Evolutionary conservation across 1,140 invertebrate genomes (phyloP).

Genomic region (Drosophila azteca): DNA sequence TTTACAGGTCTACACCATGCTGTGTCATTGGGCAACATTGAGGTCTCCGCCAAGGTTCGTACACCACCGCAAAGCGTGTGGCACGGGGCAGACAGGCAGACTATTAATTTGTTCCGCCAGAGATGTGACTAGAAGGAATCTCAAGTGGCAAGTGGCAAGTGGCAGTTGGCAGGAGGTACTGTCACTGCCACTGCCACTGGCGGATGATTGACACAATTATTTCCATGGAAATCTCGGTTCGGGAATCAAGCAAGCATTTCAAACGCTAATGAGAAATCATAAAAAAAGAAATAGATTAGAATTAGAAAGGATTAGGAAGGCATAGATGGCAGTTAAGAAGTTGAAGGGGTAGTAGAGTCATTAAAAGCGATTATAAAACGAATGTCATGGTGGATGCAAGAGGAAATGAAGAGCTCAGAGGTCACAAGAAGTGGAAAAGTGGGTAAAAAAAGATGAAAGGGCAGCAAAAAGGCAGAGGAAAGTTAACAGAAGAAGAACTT

Average conservation of each 20-base stretch:
- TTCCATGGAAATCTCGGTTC: constrained; percentile 9
- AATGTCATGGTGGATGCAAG: too few relatives aligned
- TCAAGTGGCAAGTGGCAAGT: constrained; percentile 3
- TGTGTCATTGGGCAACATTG: constrained; percentile 84
- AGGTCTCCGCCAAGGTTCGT: constrained; percentile 83
- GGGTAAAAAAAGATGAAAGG: background rate
- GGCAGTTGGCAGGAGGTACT: constrained; percentile 11
- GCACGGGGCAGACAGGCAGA: background rate
- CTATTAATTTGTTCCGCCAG: background rate
- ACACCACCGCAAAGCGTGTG: constrained; percentile 6
- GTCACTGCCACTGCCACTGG: constrained; percentile 1
- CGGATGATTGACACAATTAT: constrained; percentile 46
- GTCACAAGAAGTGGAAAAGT: too few relatives aligned
- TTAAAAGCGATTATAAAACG: constrained; percentile 1
- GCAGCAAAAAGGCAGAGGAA: background rate
- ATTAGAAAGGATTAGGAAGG: constrained; percentile 6
- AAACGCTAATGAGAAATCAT: too few relatives aligned
- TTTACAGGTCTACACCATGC: constrained; percentile 84
- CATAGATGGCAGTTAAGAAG: background rate
- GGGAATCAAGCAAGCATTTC: too few relatives aligned
- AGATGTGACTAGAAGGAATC: constrained; percentile 9
- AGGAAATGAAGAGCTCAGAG: background rate
- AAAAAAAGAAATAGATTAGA: background rate
- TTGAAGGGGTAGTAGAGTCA: constrained; percentile 12
- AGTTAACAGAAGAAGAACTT: background rate